phyloP scores from a whole-genome alignment of 2,797 vertebrate species.

The Avahi laniger region DNA sequence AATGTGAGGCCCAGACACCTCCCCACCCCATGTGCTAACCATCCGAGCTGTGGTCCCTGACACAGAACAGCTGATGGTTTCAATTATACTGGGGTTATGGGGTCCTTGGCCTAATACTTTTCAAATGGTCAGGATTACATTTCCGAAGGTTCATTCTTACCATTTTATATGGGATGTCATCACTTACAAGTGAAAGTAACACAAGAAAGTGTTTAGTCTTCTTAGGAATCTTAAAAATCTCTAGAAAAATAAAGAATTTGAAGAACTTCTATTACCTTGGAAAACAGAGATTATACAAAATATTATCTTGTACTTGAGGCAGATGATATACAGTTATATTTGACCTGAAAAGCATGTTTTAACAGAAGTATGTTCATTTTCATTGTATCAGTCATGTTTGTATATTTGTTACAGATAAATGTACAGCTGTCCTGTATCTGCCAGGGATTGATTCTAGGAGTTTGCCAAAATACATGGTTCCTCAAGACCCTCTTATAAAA shows the following conservation, averaged over 20 bases:
- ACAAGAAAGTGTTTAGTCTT: not conserved
- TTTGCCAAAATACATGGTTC: not conserved
- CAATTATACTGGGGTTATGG: constrained; percentile 49
- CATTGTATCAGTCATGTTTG: not conserved
- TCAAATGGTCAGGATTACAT: constrained; percentile 54
- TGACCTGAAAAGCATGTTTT: not conserved
- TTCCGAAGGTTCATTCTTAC: constrained; percentile 48
- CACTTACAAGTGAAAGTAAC: constrained; percentile 21
- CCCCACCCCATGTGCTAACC: not conserved
- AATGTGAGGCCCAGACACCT: not conserved
- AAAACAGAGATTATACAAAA: not conserved
- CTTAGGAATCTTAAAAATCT: not conserved
- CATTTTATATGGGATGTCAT: constrained; percentile 35
- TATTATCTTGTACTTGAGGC: not conserved
- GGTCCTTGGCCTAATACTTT: constrained; percentile 39
- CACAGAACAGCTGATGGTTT: constrained; percentile 18
- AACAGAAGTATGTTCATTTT: not conserved
- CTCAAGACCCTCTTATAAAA: not conserved
- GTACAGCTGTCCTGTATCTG: not conserved
- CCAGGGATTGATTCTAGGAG: not conserved
- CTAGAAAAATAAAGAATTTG: constrained; percentile 17
- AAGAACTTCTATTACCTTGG: not conserved
- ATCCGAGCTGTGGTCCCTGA: not conserved
- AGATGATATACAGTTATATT: not conserved
- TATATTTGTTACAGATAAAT: not conserved